phyloP scores from a whole-genome alignment of 2,888 invertebrate species.

The Lomographa bimaculata region DNA sequence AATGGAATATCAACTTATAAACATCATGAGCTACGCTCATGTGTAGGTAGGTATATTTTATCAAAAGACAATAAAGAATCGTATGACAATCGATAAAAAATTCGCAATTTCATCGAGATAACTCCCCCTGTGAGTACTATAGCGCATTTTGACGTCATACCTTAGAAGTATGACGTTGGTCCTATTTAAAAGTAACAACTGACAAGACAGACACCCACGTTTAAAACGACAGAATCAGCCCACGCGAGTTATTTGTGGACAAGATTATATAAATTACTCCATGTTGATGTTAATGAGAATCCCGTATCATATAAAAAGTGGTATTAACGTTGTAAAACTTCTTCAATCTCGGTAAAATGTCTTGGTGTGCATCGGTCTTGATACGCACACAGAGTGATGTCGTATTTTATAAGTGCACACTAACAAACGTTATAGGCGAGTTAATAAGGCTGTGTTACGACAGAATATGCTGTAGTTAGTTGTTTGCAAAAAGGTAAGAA shows the following conservation, averaged over 20 bases:
- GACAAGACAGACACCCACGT: too few relatives aligned
- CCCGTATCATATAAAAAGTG: constrained; percentile 18
- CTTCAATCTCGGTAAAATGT: constrained; percentile 19
- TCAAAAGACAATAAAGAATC: constrained; percentile 16
- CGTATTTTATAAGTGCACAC: constrained; percentile 9
- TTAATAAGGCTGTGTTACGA: constrained; percentile 8
- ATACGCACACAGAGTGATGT: constrained; percentile 6
- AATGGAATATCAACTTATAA: too few relatives aligned
- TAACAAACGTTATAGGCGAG: constrained; percentile 6
- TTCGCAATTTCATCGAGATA: not conserved
- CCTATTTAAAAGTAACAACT: too few relatives aligned
- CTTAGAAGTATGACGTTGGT: constrained; percentile 20
- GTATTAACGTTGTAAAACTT: constrained; percentile 20
- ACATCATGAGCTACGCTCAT: too few relatives aligned
- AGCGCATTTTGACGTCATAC: constrained; percentile 16
- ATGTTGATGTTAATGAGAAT: constrained; percentile 22
- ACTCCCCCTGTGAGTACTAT: too few relatives aligned
- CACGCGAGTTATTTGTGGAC: constrained; percentile 22
- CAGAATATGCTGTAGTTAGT: constrained; percentile 14
- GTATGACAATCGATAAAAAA: constrained; percentile 10
- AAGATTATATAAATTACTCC: constrained; percentile 19
- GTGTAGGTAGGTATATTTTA: too few relatives aligned
- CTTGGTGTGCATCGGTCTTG: constrained; percentile 19
- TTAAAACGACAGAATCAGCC: constrained; percentile 26
- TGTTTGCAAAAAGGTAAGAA: constrained; percentile 13